A percentile compares a stretch with the other conserved stretches of the same genome.
phyloP scores from a whole-genome alignment of 2,888 invertebrate species.

The Busseola fusca region DNA sequence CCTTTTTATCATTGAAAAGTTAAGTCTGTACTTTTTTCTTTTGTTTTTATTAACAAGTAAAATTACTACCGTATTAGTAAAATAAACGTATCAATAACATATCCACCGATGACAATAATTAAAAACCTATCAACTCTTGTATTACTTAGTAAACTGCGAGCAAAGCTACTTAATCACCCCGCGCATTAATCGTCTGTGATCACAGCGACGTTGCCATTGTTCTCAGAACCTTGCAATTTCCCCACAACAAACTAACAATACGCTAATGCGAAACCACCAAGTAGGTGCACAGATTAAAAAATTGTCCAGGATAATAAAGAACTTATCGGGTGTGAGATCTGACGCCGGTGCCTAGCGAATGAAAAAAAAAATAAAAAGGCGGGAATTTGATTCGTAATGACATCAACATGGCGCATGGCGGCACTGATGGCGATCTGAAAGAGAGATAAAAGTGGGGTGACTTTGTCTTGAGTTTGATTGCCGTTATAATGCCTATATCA shows the following conservation, averaged over 20 bases:
- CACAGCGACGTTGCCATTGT: conserved; percentile 55
- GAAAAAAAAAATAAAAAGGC: conserved; percentile 79
- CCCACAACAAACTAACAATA: conserved; percentile 72
- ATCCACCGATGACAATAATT: conserved; percentile 33
- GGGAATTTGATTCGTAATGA: conserved; percentile 87
- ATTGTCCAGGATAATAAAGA: conserved; percentile 88
- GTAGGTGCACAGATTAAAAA: conserved; percentile 84
- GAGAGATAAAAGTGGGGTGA: conserved; percentile 84
- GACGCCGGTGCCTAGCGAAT: conserved; percentile 83
- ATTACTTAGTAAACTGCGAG: conserved; percentile 32
- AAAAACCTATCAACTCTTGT: conserved; percentile 39
- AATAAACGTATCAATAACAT: no score
- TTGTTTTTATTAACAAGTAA: no score
- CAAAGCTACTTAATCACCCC: conserved; percentile 52
- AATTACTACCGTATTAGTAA: no score
- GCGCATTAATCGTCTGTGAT: conserved; percentile 58
- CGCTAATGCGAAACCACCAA: conserved; percentile 80
- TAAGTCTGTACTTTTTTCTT: no score
- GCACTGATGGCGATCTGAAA: conserved; percentile 86
- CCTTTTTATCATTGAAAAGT: no score
- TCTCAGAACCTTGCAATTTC: conserved; percentile 59
- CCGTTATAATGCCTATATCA: conserved; percentile 63
- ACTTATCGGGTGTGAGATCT: conserved; percentile 87
- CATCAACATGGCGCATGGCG: conserved; percentile 86
- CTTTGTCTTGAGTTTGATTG: conserved; percentile 83